Evolutionary conservation across 2,888 invertebrate genomes (phyloP), one percentile per base, ranked within the genome.

Genomic region (Aporophyla lueneburgensis): DNA sequence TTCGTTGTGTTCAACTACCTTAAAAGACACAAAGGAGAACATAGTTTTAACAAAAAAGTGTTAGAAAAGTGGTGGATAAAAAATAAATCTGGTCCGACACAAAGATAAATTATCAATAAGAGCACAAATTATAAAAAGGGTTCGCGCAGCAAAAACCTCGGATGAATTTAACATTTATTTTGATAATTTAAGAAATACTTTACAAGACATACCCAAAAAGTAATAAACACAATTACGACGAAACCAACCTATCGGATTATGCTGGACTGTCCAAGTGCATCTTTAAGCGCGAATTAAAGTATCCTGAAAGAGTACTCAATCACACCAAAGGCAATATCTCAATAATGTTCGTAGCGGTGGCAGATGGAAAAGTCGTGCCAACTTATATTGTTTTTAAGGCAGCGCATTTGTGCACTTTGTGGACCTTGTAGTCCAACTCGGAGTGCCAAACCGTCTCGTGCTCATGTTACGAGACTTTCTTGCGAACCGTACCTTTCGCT

Each of bases 221-320:
- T 51, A 75, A 80, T 74, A 85, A 83, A 65, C 68, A 80, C 33
- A 33, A 33, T 33, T 33, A 33, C 33, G 33, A 33, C 33, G 33
- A 86, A 62, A 83, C 86, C 16, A 85, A 84, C 63, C 43, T 84
- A 12, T 69, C 71, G n/a, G 82, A 88, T 66, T 76, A 85, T 71
- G 83, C 33, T 33, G 33, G 33, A 33, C 33, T 33, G 33, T 33
- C 2, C 33, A 33, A 33, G 33, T 33, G 33, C 33, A 33, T 33
- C 33, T 33, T 33, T 33, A 33, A 33, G 33, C 33, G 33, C 33
- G 33, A 33, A n/a, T n/a, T n/a, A n/a, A n/a, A 33, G 33, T 33
- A 33, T 33, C 33, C 33, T 33, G 33, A 33, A 33, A 33, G 33
- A 33, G 33, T 33, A 33, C 33, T n/a, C n/a, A n/a, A n/a, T n/a